Conservation (phyloP, 2,797 vertebrate genomes). For the Spondyliosoma cantharus region DNA sequence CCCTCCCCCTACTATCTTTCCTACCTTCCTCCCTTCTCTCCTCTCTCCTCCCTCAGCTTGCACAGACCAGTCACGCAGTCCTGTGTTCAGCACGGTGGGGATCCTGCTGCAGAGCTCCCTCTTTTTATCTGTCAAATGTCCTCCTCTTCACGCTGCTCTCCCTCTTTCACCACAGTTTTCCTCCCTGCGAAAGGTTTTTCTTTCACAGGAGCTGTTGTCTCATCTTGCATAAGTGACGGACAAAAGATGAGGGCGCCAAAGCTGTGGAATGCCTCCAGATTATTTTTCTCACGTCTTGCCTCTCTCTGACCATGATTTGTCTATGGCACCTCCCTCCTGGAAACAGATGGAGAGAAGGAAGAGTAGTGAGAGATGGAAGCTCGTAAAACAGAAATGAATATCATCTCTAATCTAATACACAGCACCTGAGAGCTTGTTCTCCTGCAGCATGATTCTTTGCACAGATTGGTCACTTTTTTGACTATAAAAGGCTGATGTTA, state of each 20-base stretch:
- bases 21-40: constrained; percentile 67
- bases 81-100: constrained; percentile 71
- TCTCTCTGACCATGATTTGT: constrained; percentile 54
- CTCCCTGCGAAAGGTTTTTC: constrained; percentile 24
- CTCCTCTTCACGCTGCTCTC: constrained; percentile 41
- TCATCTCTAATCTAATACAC: constrained; percentile 17
- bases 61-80: constrained; percentile 84
- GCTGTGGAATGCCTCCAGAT: constrained; percentile 53
- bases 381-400: constrained; percentile 36
- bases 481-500: constrained; percentile 1
- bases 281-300: constrained; percentile 34
- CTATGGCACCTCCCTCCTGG: constrained; percentile 65
- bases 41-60: constrained; percentile 69
- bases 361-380: constrained; percentile 37
- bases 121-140: constrained; percentile 66
- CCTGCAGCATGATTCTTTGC: background rate
- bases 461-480: constrained; percentile 10
- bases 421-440: background rate
- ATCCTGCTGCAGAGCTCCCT: constrained; percentile 81
- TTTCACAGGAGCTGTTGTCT: constrained; percentile 45
- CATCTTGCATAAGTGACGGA: constrained; percentile 33
- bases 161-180: constrained; percentile 28
- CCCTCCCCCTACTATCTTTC: constrained; percentile 72
- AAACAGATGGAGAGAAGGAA: constrained; percentile 55
- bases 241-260: constrained; percentile 45